Conservation (phyloP, 2,888 invertebrate genomes). For the Parnassius orleans region DNA sequence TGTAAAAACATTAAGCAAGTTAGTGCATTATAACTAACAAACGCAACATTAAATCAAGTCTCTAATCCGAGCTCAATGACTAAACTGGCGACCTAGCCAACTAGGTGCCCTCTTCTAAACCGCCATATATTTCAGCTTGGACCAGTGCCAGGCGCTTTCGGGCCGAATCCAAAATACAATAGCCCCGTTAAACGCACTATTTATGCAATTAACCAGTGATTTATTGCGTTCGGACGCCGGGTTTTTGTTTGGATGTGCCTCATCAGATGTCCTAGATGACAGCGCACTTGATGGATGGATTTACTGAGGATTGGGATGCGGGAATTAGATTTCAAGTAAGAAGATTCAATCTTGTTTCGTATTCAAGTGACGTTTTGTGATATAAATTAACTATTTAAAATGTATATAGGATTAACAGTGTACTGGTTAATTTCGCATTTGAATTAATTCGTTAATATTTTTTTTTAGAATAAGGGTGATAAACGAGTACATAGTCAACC, state of each 20-base stretch:
- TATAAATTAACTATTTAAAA: no score
- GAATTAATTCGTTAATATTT: no score
- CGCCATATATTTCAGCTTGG: constrained; percentile 31
- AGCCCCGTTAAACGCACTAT: constrained; percentile 32
- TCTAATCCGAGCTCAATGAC: constrained; percentile 30
- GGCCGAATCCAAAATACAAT: constrained; percentile 26
- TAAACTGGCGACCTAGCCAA: constrained; percentile 24
- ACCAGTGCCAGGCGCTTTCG: constrained; percentile 29
- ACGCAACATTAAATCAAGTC: constrained; percentile 17
- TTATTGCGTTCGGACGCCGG: constrained; percentile 25
- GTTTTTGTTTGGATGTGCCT: constrained; percentile 14
- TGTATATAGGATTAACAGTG: no score
- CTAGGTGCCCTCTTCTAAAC: constrained; percentile 25
- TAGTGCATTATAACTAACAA: neutral
- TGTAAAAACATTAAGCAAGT: no score
- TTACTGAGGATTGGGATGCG: constrained; percentile 1
- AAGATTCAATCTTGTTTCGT: no score
- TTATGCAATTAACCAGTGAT: constrained; percentile 36
- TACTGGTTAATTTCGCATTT: no score
- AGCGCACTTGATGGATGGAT: neutral
- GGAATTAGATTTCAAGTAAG: neutral
- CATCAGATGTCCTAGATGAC: neutral
- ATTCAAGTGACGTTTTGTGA: no score
- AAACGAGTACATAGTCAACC: no score
- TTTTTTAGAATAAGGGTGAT: no score